Evolutionary conservation across 2,888 invertebrate species (phyloP), one percentile per base, ranked within the genome.

Genomic region (Stictocephala bisonia): DNA sequence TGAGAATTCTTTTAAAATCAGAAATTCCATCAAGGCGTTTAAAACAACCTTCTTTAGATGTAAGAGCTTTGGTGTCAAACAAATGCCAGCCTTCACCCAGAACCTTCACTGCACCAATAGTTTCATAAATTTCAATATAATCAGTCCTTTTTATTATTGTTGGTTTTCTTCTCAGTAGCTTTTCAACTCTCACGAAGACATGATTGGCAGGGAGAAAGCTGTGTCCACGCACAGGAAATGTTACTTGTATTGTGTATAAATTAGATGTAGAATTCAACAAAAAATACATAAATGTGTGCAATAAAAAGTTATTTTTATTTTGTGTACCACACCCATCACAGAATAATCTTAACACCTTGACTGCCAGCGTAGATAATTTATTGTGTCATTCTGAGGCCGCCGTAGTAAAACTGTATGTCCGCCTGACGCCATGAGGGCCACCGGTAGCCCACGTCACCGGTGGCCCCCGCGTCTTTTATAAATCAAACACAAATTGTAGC

Each of bases 241-340:
- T n/a, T 26, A 48, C 15, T 15, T 11, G 7, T 22, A 48, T 48
- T n/a, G 27, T 24, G 41, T 48, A 24, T 15, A 40, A 20, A 11
- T 11, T 41, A 15, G 13, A n/a, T 20, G 24, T 13, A 18, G 35
- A 9, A 11, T 15, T 18, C 27, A 7, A 9, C 41, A 48, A 67
- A 48, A 40, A 67, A 24, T 67, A 9, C 24, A 67, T 48, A 15
- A 67, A 67, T 24, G 48, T 48, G n/a, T 41, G 40, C 2, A 66
- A 18, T 20, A 7, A 35, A n/a, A n/a, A 64, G 29, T 48, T 67
- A 41, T 67, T 48, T 13, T 67, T 67, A 26, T 68, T 68, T 22
- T 68, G 50, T n/a, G 64, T 3, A 7, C 29, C 51, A 26, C 68
- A 68, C 0, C 68, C 67, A 48, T 67, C 67, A 67, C 67, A 67